Evolutionary conservation across 2,113 vertebrate genomes (phyloP).

Genomic region (Cacatua alba): DNA sequence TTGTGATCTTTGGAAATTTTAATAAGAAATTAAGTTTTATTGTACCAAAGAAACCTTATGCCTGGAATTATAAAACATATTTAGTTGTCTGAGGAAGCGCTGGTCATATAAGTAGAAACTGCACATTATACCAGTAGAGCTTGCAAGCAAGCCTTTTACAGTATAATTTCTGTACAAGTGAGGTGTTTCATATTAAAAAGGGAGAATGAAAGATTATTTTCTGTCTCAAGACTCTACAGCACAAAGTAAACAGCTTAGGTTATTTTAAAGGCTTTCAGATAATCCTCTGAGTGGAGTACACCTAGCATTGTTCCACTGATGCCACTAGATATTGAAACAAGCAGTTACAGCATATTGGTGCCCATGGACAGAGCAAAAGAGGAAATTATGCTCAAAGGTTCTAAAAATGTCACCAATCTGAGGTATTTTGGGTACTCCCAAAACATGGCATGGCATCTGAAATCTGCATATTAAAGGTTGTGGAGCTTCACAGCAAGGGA

Average conservation of each 20-base stretch:
- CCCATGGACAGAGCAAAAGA: background rate
- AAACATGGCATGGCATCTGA: background rate
- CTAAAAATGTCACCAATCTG: background rate
- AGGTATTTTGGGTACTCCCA: background rate
- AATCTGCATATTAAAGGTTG: background rate
- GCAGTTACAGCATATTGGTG: background rate
- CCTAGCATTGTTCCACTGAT: background rate
- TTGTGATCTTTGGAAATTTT: constrained; percentile 12
- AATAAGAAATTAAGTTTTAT: background rate
- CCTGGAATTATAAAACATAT: background rate
- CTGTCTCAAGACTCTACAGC: background rate
- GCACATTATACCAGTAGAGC: background rate
- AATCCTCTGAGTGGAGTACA: background rate
- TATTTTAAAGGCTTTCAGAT: background rate
- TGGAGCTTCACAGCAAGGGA: background rate
- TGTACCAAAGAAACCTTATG: background rate
- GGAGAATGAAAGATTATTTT: background rate
- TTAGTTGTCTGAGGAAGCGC: background rate
- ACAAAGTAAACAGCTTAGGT: background rate
- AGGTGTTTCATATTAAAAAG: background rate
- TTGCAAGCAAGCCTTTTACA: background rate
- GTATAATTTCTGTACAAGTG: background rate
- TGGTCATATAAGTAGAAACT: background rate
- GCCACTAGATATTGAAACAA: background rate
- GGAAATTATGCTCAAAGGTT: background rate